Evolutionary conservation across 1,140 invertebrate species (phyloP).

Genomic region (Mesaphorura yosii): DNA sequence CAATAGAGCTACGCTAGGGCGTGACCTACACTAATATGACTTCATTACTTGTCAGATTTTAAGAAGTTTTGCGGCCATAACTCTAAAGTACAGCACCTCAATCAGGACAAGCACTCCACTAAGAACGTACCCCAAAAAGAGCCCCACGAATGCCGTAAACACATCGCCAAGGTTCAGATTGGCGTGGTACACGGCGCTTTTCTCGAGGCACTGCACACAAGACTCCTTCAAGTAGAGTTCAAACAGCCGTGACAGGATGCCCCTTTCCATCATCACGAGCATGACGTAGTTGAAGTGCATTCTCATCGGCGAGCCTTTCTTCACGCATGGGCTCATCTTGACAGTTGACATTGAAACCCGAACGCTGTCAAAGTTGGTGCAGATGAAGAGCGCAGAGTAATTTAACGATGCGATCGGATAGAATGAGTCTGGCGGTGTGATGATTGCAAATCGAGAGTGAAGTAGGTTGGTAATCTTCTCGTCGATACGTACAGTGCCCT

Average conservation of each 20-base stretch:
- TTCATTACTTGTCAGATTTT: background rate
- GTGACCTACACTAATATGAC: background rate
- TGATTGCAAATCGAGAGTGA: no score
- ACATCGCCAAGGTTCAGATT: background rate
- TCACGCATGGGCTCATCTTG: background rate
- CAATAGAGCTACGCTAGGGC: background rate
- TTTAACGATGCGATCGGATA: background rate
- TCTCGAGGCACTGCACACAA: conserved; percentile 1
- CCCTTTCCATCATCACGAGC: conserved; percentile 7
- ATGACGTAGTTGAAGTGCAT: conserved; percentile 7
- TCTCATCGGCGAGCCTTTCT: background rate
- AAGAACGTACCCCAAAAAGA: background rate
- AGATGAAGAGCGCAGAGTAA: background rate
- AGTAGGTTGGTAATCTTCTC: no score
- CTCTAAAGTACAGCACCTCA: background rate
- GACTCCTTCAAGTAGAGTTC: conserved; percentile 1
- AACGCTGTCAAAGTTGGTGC: background rate
- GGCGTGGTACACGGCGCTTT: background rate
- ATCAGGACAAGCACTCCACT: background rate
- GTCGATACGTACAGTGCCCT: no score
- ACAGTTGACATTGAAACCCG: background rate
- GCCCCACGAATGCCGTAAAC: background rate
- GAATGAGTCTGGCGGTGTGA: conserved; percentile 8
- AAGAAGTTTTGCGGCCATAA: background rate
- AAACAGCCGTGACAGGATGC: conserved; percentile 5